A percentile compares a stretch with the other conserved stretches of the same genome.
Conservation (phyloP, 2,888 invertebrate species). For the Allygus modestus region DNA sequence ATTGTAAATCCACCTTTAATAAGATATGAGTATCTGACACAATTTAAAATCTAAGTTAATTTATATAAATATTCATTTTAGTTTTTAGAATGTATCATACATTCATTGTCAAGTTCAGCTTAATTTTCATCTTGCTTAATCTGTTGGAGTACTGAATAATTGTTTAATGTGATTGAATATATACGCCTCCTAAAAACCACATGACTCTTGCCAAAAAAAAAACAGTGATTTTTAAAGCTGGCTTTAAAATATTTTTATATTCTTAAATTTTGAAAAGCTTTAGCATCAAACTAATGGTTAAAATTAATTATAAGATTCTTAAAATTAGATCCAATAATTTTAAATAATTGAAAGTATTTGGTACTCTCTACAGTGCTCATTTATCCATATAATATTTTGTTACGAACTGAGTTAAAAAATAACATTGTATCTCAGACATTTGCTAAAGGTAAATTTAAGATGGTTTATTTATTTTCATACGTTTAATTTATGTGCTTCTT, state of each 20-base stretch:
- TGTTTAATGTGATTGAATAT: neutral
- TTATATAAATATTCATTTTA: constrained; percentile 2
- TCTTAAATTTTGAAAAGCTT: no score
- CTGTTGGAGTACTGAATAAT: neutral
- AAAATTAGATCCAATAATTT: no score
- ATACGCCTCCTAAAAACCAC: no score
- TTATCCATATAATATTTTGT: no score
- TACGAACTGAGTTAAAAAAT: neutral
- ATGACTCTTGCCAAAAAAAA: no score
- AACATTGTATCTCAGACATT: neutral
- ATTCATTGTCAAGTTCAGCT: neutral
- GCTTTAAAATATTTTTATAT: no score
- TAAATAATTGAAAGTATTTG: no score
- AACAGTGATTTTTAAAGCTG: no score
- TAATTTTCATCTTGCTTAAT: neutral
- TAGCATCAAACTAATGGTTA: no score
- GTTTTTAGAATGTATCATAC: neutral
- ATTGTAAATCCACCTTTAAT: neutral
- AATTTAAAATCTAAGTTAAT: constrained; percentile 2
- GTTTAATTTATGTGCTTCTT: neutral
- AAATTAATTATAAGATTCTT: no score
- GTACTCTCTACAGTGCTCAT: no score
- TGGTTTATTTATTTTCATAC: neutral
- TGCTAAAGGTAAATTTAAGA: neutral
- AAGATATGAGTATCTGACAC: neutral